These are phyloP conservation scores for Chionoecetes opilio DNA, from an alignment of 1,140 invertebrate species.

Conservation along the genomic window DNA sequence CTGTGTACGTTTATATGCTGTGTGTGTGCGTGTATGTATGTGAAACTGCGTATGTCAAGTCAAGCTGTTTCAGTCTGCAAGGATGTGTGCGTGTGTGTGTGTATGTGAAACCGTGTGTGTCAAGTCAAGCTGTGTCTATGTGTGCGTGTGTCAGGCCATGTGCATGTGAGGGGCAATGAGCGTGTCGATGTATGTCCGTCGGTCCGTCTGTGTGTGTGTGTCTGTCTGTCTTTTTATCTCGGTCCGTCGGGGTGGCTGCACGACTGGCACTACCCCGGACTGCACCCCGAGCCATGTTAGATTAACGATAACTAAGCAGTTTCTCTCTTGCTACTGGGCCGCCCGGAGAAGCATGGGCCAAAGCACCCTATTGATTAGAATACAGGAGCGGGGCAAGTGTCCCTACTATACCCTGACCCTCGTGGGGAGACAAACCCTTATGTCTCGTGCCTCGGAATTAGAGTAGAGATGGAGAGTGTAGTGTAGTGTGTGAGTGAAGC, in stretches of 20 bases:
- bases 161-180: not conserved
- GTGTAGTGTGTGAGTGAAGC: not conserved
- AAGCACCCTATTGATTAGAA: constrained; percentile 20
- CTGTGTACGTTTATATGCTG: no score
- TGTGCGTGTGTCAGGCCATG: not conserved
- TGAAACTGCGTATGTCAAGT: no score
- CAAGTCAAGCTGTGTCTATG: not conserved
- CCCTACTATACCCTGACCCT: not conserved
- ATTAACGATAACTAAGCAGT: constrained; percentile 7
- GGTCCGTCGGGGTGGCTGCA: constrained; percentile 21
- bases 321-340: not conserved
- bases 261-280: constrained; percentile 12
- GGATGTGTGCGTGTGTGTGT: not conserved
- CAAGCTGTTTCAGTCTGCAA: no score
- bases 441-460: constrained; percentile 17
- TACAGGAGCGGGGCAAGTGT: not conserved
- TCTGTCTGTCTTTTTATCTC: not conserved
- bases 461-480: not conserved
- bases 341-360: not conserved
- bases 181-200: not conserved
- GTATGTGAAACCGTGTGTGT: not conserved
- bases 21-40: not conserved
- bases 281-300: not conserved
- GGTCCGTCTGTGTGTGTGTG: not conserved
- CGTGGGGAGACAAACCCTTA: constrained; percentile 6